A percentile compares a stretch with the other conserved stretches of the same genome.
Conservation (phyloP, 2,113 vertebrate species). For the Pyxicephalus adspersus region DNA sequence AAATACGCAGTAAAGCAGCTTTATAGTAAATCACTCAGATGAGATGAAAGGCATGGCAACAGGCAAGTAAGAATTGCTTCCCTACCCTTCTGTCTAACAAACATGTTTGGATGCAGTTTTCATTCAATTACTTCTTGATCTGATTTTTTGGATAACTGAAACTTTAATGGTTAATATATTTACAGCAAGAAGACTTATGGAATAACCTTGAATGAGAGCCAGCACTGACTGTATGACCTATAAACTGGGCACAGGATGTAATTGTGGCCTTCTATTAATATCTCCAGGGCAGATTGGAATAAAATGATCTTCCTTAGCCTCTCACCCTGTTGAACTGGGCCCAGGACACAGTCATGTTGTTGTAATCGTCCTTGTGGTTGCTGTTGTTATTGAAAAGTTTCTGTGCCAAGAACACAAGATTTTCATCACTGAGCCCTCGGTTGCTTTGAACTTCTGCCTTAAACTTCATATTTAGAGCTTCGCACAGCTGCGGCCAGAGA, state of each 20-base stretch:
- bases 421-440: slow-evolving; percentile 90
- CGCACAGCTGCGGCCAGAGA: slow-evolving; percentile 90
- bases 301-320: neutral
- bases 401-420: slow-evolving; percentile 92
- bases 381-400: slow-evolving; percentile 92
- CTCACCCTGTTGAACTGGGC: slow-evolving; percentile 95
- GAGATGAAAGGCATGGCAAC: too few relatives aligned
- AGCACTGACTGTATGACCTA: neutral
- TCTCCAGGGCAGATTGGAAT: too few relatives aligned
- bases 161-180: too few relatives aligned
- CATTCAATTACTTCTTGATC: too few relatives aligned
- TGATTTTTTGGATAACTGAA: too few relatives aligned
- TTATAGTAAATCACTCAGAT: too few relatives aligned
- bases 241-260: neutral
- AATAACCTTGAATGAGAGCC: neutral
- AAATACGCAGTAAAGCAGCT: too few relatives aligned
- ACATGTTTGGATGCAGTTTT: too few relatives aligned
- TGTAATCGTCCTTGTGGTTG: slow-evolving; percentile 88
- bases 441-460: slow-evolving; percentile 94
- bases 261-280: neutral
- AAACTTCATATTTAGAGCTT: slow-evolving; percentile 97
- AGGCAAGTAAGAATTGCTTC: too few relatives aligned
- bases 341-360: slow-evolving; percentile 92
- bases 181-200: too few relatives aligned
- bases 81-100: too few relatives aligned